Base-by-base conservation (phyloP, 2,888 invertebrate species). In the Latrodectus elegans region DNA sequence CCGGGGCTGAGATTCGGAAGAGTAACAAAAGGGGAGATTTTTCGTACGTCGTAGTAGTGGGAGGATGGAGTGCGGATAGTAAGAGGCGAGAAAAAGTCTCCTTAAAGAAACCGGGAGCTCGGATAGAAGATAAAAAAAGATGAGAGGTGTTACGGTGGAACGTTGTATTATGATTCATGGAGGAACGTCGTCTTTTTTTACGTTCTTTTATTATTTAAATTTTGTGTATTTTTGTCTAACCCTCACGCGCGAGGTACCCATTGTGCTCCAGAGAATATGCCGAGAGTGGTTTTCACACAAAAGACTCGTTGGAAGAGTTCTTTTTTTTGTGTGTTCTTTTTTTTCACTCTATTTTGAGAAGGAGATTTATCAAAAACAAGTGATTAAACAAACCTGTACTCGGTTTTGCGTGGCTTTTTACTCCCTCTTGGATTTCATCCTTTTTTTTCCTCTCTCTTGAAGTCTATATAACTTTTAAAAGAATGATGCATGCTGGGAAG, bases 111-210 rank as follows among this genome's bases (percentile, higher is more conserved):
- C 60, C 60, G n/a, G 14, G 60, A 12, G n/a, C 60, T 11, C 67
- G 17, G 17, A 22, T 67, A 67, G 26, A 67, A 70, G 26, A 49
- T 26, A 38, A n/a, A 70, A 70, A 70, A 70, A 26, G 49, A 70
- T 49, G 70, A 26, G 49, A 70, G 70, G 26, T 70, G 60, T 60
- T 38, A 26, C 17, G 73, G 55, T 53, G 38, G 49, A 78, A 73
- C 67, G 73, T 78, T 84, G 84, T 78, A 78, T 67, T 78, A 84
- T 84, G 84, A 84, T 84, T 84, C 84, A 84, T 84, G 84, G 17
- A 17, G 26, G 10, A 4, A 12, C 1, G 15, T 15, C 3, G n/a
- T 72, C 51, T 51, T 12, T 12, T 38, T 10, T 51, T 52, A 14
- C 17, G 4, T 17, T 17, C 49, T 79, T 78, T 76, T 72, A 80